Evolutionary conservation across 1,140 invertebrate genomes (phyloP).

Genomic region (Cotesia chilonis): DNA sequence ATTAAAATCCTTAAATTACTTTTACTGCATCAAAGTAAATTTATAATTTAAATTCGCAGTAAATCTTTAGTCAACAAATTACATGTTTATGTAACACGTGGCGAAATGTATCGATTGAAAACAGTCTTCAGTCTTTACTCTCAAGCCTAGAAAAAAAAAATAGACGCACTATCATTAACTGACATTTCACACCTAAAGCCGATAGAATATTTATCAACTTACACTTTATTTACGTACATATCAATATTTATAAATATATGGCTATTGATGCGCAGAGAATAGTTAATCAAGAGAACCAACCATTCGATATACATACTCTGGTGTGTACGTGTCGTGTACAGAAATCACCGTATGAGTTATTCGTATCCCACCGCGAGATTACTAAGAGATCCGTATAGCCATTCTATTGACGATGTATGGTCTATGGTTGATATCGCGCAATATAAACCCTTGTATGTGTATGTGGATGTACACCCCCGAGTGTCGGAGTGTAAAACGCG

Average conservation of each 20-base stretch:
- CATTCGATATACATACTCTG: constrained; percentile 24
- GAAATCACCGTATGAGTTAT: constrained; percentile 32
- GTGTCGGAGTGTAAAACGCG: background rate
- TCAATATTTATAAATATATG: background rate
- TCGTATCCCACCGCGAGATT: constrained; percentile 9
- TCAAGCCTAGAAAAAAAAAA: too few species aligned
- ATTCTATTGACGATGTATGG: too few species aligned
- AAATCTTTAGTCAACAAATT: constrained; percentile 20
- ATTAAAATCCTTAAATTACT: too few species aligned
- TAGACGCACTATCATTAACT: background rate
- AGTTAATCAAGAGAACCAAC: background rate
- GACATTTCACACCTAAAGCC: too few species aligned
- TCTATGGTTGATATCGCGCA: too few species aligned
- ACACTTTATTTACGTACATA: background rate
- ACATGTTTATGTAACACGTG: constrained; percentile 21
- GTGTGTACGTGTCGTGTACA: constrained; percentile 31
- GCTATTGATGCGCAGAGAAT: background rate
- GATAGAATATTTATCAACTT: too few species aligned
- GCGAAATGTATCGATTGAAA: constrained; percentile 27
- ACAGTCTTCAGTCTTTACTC: background rate
- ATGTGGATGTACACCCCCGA: constrained; percentile 26
- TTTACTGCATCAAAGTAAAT: background rate
- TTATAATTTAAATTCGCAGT: constrained; percentile 22
- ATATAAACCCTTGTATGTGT: constrained; percentile 5
- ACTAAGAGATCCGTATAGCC: background rate